Percentiles rank a stretch among this genome's conserved stretches.
phyloP scores from a whole-genome alignment of 2,888 invertebrate genomes.

The Salpingus planirostris region DNA sequence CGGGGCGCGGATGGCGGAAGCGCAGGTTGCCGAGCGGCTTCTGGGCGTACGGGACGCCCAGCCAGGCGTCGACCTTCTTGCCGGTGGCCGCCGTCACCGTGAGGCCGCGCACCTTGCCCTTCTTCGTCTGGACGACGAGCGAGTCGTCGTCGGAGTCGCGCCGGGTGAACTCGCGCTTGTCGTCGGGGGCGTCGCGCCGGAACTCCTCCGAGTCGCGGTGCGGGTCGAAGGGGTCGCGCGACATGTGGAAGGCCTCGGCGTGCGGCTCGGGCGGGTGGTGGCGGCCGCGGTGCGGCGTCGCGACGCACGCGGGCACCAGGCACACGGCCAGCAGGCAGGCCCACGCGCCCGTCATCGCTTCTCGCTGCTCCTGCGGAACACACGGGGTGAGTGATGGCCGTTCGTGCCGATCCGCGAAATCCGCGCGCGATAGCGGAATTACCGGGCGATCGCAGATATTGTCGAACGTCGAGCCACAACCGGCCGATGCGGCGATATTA shows the following conservation, averaged over 20 bases:
- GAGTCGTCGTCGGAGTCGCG: slow-evolving; percentile 52
- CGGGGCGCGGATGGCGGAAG: slow-evolving; percentile 70
- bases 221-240: slow-evolving; percentile 40
- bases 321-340: slow-evolving; percentile 29
- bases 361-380: too few species aligned
- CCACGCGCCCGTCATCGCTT: slow-evolving; percentile 33
- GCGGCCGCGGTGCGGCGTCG: slow-evolving; percentile 35
- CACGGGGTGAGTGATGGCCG: too few species aligned
- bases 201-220: slow-evolving; percentile 39
- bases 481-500: too few species aligned
- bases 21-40: slow-evolving; percentile 57
- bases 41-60: slow-evolving; percentile 75
- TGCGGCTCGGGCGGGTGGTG: slow-evolving; percentile 36
- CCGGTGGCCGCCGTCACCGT: slow-evolving; percentile 67
- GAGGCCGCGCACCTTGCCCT: slow-evolving; percentile 67
- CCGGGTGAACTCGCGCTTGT: slow-evolving; percentile 34
- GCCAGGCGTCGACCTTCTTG: slow-evolving; percentile 73
- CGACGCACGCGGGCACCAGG: slow-evolving; percentile 32
- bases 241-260: slow-evolving; percentile 38
- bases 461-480: too few species aligned
- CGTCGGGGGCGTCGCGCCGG: slow-evolving; percentile 39
- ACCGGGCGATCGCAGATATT: too few species aligned
- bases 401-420: too few species aligned
- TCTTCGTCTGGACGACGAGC: slow-evolving; percentile 66
- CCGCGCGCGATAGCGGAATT: too few species aligned